Conservation (phyloP, 2,113 vertebrate species). For the Baryphthengus martii region DNA sequence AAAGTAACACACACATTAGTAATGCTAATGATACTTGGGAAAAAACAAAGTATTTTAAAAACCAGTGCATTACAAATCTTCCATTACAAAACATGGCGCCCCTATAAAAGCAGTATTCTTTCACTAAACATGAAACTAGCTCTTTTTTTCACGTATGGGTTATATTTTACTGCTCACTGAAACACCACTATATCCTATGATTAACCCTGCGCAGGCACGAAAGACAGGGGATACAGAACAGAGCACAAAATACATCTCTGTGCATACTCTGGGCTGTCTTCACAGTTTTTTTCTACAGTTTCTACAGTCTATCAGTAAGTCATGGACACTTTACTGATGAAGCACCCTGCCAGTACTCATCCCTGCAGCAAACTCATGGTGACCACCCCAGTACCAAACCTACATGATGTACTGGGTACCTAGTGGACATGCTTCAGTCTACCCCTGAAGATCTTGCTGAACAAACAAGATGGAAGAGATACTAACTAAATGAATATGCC, state of each 20-base stretch:
- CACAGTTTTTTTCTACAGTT: not conserved
- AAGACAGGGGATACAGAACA: not conserved
- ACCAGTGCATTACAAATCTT: not conserved
- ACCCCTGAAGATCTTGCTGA: not conserved
- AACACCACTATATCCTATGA: not conserved
- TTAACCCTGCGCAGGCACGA: not conserved
- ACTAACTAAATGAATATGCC: not conserved
- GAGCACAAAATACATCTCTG: not conserved
- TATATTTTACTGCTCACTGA: not conserved
- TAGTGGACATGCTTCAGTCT: not conserved
- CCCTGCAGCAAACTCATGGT: not conserved
- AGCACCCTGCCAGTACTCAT: not conserved
- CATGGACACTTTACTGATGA: fast-evolving
- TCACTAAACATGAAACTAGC: not conserved
- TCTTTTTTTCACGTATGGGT: not conserved
- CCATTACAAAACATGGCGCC: not conserved
- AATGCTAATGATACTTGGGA: slow-evolving; percentile 16
- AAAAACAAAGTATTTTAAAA: not conserved
- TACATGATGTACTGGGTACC: fast-evolving
- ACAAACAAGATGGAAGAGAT: not conserved
- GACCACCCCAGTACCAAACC: not conserved
- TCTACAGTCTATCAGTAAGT: fast-evolving
- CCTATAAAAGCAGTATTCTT: not conserved
- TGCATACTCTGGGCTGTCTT: not conserved
- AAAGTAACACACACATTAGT: slow-evolving; percentile 7